Conservation (phyloP, 2,113 vertebrate species). For the Varanus salvator region DNA sequence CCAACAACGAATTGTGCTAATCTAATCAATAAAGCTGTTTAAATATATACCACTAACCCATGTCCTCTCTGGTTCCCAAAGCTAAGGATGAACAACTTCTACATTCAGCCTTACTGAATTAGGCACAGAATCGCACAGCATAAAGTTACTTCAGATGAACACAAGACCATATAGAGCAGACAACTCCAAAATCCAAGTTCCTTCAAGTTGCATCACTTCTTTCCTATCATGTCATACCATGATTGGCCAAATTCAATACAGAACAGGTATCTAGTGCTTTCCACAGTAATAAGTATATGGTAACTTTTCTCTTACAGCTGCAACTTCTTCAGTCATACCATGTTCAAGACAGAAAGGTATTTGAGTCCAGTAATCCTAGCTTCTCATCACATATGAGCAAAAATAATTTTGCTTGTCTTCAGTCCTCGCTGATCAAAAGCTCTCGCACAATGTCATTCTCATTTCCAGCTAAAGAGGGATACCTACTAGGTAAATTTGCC, state of each 20-base stretch:
- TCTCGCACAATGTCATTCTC: background rate
- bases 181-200: background rate
- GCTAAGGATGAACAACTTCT: accelerated
- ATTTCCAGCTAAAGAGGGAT: background rate
- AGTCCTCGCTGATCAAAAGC: background rate
- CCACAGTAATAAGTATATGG: background rate
- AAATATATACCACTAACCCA: background rate
- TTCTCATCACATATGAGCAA: background rate
- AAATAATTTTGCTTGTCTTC: background rate
- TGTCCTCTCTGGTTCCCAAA: accelerated
- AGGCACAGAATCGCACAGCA: background rate
- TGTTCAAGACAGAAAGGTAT: background rate
- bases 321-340: background rate
- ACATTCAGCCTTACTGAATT: background rate
- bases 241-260: background rate
- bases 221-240: background rate
- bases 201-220: background rate
- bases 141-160: background rate
- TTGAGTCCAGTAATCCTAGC: background rate
- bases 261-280: background rate
- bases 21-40: background rate
- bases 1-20: background rate
- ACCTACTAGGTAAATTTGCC: background rate
- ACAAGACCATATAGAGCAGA: background rate
- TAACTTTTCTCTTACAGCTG: background rate